Evolutionary conservation across 2,113 vertebrate genomes (phyloP).

Genomic region (Silurus glanis): DNA sequence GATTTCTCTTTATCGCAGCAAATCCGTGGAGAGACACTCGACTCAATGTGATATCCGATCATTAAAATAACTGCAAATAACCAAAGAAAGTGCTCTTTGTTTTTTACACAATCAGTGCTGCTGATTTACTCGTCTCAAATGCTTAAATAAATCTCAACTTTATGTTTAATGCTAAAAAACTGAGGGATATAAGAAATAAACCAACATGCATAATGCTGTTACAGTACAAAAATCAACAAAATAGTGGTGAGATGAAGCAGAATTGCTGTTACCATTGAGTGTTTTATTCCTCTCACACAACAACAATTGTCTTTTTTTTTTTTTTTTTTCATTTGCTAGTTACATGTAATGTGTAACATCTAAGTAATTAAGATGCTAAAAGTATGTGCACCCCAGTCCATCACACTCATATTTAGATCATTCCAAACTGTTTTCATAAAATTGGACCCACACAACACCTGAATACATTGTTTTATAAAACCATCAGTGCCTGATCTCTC

Average conservation of each 20-base stretch:
- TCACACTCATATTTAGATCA: background rate
- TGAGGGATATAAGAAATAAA: background rate
- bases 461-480: no score
- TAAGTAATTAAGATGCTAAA: background rate
- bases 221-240: background rate
- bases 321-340: background rate
- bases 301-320: background rate
- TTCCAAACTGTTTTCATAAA: no score
- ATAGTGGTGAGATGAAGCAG: background rate
- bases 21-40: slow-evolving; percentile 53
- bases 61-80: slow-evolving; percentile 7
- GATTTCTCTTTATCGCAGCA: slow-evolving; percentile 46
- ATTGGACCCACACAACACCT: no score
- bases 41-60: background rate
- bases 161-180: background rate
- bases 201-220: background rate
- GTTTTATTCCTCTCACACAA: background rate
- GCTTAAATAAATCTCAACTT: background rate
- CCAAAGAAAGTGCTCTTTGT: slow-evolving; percentile 3
- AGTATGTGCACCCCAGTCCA: background rate
- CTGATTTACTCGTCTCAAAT: background rate
- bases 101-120: slow-evolving; percentile 51
- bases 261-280: background rate
- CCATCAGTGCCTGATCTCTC: background rate
- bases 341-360: background rate